Percentiles rank a stretch among this genome's conserved stretches.
Evolutionary conservation across 2,113 vertebrate genomes (phyloP).

Genomic region (Scomber japonicus): DNA sequence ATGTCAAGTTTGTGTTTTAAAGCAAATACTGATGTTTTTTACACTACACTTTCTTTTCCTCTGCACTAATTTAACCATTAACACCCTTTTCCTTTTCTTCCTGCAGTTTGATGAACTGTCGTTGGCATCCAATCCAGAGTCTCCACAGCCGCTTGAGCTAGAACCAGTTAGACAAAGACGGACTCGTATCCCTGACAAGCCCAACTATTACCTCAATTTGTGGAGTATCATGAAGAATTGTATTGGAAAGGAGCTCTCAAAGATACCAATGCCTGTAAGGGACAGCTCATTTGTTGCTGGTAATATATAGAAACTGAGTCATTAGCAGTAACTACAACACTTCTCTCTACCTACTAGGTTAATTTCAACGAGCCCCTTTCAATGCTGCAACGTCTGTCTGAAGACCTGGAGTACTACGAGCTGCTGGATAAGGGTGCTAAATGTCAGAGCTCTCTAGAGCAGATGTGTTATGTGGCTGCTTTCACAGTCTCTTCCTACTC

Average conservation of each 20-base stretch:
- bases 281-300: neutral
- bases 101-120: conserved; percentile 90
- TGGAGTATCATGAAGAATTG: conserved; percentile 99
- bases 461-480: conserved; percentile 95
- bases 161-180: conserved; percentile 88
- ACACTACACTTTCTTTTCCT: neutral
- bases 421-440: conserved; percentile 92
- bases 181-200: conserved; percentile 92
- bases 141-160: conserved; percentile 77
- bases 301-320: too few relatives aligned
- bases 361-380: conserved; percentile 98
- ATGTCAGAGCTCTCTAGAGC: conserved; percentile 92
- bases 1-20: neutral
- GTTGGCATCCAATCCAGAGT: conserved; percentile 83
- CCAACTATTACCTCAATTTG: conserved; percentile 96
- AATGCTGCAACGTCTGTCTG: conserved; percentile 96
- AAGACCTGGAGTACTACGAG: conserved; percentile 96
- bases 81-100: conserved; percentile 18
- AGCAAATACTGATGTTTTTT: neutral
- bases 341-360: conserved; percentile 81
- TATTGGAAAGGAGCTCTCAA: conserved; percentile 96
- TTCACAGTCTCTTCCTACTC: conserved; percentile 98
- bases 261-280: conserved; percentile 96
- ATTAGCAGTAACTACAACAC: neutral
- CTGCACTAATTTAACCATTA: neutral